Evolutionary conservation across 2,113 vertebrate species (phyloP), one percentile per base, ranked within the genome.

Genomic region (Nipponia nippon): DNA sequence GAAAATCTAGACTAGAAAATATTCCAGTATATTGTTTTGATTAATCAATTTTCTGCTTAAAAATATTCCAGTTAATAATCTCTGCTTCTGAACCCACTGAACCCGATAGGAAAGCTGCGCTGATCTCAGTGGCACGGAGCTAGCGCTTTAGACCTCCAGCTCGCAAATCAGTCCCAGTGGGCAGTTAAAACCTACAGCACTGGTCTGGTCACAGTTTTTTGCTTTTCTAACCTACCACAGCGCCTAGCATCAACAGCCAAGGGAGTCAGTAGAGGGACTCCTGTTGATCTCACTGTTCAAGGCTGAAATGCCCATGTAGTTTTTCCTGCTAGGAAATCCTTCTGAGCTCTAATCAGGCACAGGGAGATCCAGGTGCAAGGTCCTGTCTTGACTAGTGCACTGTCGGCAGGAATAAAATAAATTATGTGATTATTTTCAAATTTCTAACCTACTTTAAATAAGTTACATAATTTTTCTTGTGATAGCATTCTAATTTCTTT

Each of bases 1-100:
- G 50, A 86, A 77, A 83, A 83, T 52, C 16, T 0, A 81, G 29
- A 56, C 15, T 27, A 92, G 46, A 90, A 96, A 96, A 94, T 58
- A 90, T 92, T 93, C 82, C 90, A 93, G 71, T 86, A 90, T 66
- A 83, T 80, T 77, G 23, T 53, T 94, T 86, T 58, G 20, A 83
- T 52, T 50, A 70, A 80, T 53, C 5, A 1, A 10, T 58, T 91
- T 90, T 77, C 63, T 67, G 3, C 1, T 73, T 90, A 53, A 49
- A 80, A 70, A 42, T 36, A 52, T 34, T 66, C 38, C 76, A 50
- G 38, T 66, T 72, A 66, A 49, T 76, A 61, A 65, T 53, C 23
- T 67, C 32, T 2, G 1, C 46, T 69, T 83, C 46, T 80, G 58
- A 85, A n/a, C 16, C 21, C 16, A 46, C 18, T 47, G 46, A 87